phyloP scores from a whole-genome alignment of 2,888 invertebrate genomes.

The Luperina testacea region DNA sequence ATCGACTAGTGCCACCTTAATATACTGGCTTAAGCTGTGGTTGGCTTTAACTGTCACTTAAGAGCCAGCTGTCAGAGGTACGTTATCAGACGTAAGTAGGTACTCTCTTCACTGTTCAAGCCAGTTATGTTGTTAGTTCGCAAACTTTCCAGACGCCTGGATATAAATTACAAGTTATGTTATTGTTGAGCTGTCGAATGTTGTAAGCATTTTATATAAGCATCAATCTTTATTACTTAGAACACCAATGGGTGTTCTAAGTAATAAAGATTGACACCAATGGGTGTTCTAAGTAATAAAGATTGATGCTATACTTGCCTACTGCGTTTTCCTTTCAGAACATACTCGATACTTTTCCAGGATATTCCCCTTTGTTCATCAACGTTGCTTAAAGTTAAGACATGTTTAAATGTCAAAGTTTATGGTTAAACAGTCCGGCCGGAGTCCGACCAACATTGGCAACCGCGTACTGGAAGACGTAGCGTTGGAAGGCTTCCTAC shows the following conservation, averaged over 20 bases:
- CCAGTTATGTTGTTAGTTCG: conserved; percentile 67
- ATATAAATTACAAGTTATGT: conserved; percentile 65
- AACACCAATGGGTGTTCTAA: too few species aligned
- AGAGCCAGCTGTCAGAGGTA: conserved; percentile 45
- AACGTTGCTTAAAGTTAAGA: not conserved
- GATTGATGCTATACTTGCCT: too few species aligned
- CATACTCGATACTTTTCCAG: not conserved
- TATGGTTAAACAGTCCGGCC: too few species aligned
- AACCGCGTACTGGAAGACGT: too few species aligned
- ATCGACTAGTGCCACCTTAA: not conserved
- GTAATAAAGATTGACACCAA: too few species aligned
- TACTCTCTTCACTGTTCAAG: conserved; percentile 37
- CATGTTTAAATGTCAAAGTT: too few species aligned
- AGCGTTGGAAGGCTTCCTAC: too few species aligned
- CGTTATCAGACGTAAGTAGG: conserved; percentile 35
- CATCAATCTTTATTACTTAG: conserved; percentile 14
- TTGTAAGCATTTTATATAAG: conserved; percentile 2
- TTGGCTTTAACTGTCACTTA: conserved; percentile 2
- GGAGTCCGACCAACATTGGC: too few species aligned
- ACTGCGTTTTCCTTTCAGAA: not conserved
- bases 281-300: too few species aligned
- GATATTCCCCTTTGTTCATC: not conserved
- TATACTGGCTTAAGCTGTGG: not conserved
- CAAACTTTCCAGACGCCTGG: conserved; percentile 80
- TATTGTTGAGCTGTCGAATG: conserved; percentile 21